Conservation (phyloP, 2,113 vertebrate species). For the Myrmecobius fasciatus region DNA sequence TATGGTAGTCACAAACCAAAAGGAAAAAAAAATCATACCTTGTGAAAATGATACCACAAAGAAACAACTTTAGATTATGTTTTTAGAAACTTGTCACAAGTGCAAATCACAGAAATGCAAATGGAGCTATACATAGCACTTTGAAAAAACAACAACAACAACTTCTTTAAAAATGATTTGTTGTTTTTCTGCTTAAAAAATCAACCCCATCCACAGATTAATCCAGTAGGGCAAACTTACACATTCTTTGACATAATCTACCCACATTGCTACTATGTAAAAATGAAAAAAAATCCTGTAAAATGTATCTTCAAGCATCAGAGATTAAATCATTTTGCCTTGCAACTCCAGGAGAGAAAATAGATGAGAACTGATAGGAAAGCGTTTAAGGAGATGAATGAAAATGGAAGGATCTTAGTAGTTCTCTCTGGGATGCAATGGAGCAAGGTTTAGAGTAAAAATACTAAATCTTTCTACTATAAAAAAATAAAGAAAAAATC, state of each 20-base stretch:
- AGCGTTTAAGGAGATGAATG: slow-evolving; percentile 1
- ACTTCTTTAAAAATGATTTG: not conserved
- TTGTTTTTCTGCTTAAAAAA: not conserved
- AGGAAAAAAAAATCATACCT: not conserved
- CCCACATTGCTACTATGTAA: not conserved
- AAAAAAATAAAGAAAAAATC: slow-evolving; percentile 32
- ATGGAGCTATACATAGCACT: not conserved
- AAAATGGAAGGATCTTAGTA: slow-evolving; percentile 16
- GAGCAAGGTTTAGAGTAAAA: slow-evolving; percentile 29
- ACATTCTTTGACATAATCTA: slow-evolving; percentile 16
- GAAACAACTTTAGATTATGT: not conserved
- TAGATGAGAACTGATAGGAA: slow-evolving; percentile 21
- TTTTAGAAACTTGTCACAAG: not conserved
- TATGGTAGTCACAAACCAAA: slow-evolving; percentile 35
- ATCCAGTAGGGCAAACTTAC: not conserved
- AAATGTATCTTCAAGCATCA: slow-evolving; percentile 25
- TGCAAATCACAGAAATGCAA: not conserved
- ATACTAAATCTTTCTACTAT: slow-evolving; percentile 6
- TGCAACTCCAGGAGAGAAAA: not conserved
- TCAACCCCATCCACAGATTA: not conserved
- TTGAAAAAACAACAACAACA: not conserved
- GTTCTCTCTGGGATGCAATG: not conserved
- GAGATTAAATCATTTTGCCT: slow-evolving; percentile 31
- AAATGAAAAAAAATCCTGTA: slow-evolving; percentile 31
- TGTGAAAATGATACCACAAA: not conserved